Base-by-base conservation (phyloP, 2,888 invertebrate genomes). In the Volucella inflata region DNA sequence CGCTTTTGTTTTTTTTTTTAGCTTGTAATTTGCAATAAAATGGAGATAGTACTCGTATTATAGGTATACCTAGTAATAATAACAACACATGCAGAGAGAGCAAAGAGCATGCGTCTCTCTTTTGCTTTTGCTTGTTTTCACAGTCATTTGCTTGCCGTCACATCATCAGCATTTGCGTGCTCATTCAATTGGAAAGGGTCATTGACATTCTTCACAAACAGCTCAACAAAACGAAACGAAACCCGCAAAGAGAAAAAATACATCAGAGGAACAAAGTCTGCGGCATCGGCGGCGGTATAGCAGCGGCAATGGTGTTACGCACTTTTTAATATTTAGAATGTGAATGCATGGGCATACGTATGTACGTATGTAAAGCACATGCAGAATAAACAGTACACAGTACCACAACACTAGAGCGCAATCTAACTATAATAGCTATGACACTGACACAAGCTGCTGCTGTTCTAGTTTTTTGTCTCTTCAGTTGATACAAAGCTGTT, bases 141-240 rank as follows among this genome's bases (percentile, higher is more conserved):
- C 75, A 65, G 38, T 44, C 59, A 64, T 64, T 60, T 60, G 72
- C 38, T 44, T 62, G 48, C 46, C 79, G 74, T 70, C 75, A 76
- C 70, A 75, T 62, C 70, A 57, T 64, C 78, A 78, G 53, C 75
- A 78, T 78, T 70, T 68, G 71, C 62, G 70, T 48, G 75, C 71
- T 84, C 75, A 84, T 84, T 84, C 80, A 79, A 76, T 84, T 84
- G 84, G 75, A 84, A 84, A 84, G 68, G 84, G 70, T 84, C 84
- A 80, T 60, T 76, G 84, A 84, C 84, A 71, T 67, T 70, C 78
- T 77, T 67, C 44, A 42, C 71, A 65, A 62, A 70, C 53, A 59
- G 44, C 51, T 67, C 67, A 53, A 51, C 38, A 17, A 57, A 46
- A 84, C 68, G 75, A 67, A 30, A 30, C 30, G 75, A 67, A 30